Evolutionary conservation across 1,140 invertebrate genomes (phyloP).

Genomic region (Polyergus mexicanus): DNA sequence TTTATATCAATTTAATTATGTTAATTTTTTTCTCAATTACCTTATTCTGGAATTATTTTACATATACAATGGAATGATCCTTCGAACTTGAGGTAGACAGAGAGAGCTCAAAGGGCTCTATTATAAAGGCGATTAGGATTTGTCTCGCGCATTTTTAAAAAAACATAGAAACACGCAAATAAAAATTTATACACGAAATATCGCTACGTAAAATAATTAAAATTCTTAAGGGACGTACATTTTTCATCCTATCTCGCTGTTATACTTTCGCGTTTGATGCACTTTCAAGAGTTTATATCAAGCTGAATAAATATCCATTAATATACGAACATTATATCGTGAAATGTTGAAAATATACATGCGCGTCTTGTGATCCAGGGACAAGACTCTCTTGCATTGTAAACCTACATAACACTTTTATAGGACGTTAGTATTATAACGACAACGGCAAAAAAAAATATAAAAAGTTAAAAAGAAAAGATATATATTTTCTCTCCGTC

Average conservation of each 20-base stretch:
- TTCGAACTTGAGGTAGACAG: constrained; percentile 58
- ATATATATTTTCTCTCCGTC: constrained; percentile 5
- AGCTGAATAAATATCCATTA: constrained; percentile 66
- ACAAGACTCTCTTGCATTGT: constrained; percentile 47
- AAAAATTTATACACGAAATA: neutral
- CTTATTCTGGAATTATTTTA: constrained; percentile 37
- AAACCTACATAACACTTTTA: constrained; percentile 61
- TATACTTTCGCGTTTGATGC: constrained; percentile 56
- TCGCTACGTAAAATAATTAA: constrained; percentile 7
- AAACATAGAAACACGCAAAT: constrained; percentile 1
- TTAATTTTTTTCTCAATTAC: constrained; percentile 6
- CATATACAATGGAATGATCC: constrained; percentile 12
- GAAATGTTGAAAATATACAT: constrained; percentile 63
- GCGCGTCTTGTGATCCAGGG: constrained; percentile 30
- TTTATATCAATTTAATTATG: constrained; percentile 11
- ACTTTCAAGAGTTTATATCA: constrained; percentile 65
- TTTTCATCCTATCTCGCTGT: constrained; percentile 58
- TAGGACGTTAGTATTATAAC: constrained; percentile 52
- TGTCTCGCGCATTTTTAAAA: constrained; percentile 17
- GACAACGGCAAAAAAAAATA: constrained; percentile 26
- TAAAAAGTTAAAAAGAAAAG: constrained; percentile 7
- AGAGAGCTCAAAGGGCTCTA: constrained; percentile 42
- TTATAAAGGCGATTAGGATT: constrained; percentile 44
- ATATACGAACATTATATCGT: constrained; percentile 58
- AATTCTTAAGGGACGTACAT: constrained; percentile 20